Conservation (phyloP, 1,140 invertebrate genomes). For the Proctacanthus coquilletti region DNA sequence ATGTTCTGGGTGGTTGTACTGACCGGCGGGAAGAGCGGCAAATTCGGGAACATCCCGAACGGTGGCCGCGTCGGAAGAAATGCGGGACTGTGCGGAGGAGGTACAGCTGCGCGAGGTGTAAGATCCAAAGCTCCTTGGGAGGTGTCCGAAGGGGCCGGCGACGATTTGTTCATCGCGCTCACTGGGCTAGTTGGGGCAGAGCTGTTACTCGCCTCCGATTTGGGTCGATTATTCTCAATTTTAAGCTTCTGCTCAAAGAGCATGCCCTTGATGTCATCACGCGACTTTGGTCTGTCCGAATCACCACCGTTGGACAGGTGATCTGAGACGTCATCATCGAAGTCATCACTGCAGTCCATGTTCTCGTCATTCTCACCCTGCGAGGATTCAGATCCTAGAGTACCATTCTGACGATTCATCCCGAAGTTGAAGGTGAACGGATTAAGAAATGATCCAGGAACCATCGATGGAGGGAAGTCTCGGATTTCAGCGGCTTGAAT, state of each 20-base stretch:
- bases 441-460: conserved; percentile 35
- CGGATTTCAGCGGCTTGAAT: conserved; percentile 70
- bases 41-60: conserved; percentile 43
- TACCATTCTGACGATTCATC: conserved; percentile 33
- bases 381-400: conserved; percentile 30
- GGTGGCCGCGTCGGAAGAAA: conserved; percentile 28
- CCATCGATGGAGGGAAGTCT: conserved; percentile 44
- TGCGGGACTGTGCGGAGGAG: conserved; percentile 17
- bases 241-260: conserved; percentile 25
- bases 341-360: conserved; percentile 37
- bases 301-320: conserved; percentile 19
- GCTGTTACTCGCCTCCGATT: conserved; percentile 17
- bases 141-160: conserved; percentile 32
- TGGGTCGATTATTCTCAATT: conserved; percentile 20
- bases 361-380: conserved; percentile 48
- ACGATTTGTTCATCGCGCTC: conserved; percentile 8
- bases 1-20: conserved; percentile 39
- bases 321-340: conserved; percentile 24
- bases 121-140: conserved; percentile 41
- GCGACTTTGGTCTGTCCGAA: conserved; percentile 17
- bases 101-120: conserved; percentile 32
- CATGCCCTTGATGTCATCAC: conserved; percentile 23
- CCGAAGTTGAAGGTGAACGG: conserved; percentile 35
- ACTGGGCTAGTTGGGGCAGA: conserved; percentile 21
- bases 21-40: conserved; percentile 41